These are phyloP conservation scores for Vulpes vulpes DNA, from an alignment of 2,113 vertebrate genomes.

Conservation along the genomic window DNA sequence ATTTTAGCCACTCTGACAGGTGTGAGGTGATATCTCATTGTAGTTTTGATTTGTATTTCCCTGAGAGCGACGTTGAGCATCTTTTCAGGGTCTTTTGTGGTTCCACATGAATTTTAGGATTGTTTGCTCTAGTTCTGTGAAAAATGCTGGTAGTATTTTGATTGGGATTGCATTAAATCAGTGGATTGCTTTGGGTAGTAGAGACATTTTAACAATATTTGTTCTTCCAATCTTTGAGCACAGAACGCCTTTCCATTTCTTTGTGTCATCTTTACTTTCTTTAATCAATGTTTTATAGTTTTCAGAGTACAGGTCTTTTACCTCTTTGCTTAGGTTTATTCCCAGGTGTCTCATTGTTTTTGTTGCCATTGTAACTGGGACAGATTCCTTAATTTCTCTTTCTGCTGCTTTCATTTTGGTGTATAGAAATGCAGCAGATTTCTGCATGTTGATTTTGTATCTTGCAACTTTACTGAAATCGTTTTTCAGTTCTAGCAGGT, in stretches of 20 bases:
- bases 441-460: neutral
- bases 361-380: neutral
- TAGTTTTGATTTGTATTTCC: neutral
- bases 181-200: neutral
- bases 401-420: neutral
- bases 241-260: neutral
- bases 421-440: neutral
- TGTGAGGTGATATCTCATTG: neutral
- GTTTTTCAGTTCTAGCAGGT: neutral
- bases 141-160: neutral
- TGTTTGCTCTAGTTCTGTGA: neutral
- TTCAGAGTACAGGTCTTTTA: neutral
- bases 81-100: neutral
- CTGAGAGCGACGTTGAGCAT: neutral
- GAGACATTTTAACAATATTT: neutral
- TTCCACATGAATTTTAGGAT: neutral
- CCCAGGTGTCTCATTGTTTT: neutral
- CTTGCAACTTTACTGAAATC: neutral
- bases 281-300: neutral
- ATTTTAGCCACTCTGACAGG: neutral
- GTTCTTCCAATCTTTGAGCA: neutral
- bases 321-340: neutral
- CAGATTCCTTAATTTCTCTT: neutral
- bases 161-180: neutral
- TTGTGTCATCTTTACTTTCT: neutral